Conservation (phyloP, 2,797 vertebrate species). For the Tadarida brasiliensis region DNA sequence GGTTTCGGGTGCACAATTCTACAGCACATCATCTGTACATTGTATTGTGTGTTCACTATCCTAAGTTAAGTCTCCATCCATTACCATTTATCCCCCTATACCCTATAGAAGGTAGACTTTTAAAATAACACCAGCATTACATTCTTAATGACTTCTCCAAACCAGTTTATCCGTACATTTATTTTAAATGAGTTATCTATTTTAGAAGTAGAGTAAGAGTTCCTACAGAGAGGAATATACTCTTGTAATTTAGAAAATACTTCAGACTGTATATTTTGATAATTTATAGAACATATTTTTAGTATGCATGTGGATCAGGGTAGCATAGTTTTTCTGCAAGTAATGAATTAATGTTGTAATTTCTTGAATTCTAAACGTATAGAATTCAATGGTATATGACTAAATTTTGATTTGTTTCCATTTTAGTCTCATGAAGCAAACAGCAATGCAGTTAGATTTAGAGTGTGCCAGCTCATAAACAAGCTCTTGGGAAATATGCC, state of each 20-base stretch:
- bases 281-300: not conserved
- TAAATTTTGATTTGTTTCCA: slow-evolving; percentile 44
- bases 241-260: slow-evolving; percentile 30
- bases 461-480: slow-evolving; percentile 96
- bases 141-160: slow-evolving; percentile 24
- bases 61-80: not conserved
- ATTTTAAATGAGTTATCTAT: slow-evolving; percentile 52
- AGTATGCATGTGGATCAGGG: not conserved
- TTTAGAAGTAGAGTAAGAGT: not conserved
- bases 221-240: not conserved
- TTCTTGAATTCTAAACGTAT: slow-evolving; percentile 19
- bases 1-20: not conserved
- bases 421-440: slow-evolving; percentile 93
- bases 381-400: not conserved
- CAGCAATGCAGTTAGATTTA: slow-evolving; percentile 95
- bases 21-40: not conserved
- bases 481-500: slow-evolving; percentile 96
- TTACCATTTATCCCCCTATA: not conserved
- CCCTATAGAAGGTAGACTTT: slow-evolving; percentile 9
- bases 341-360: not conserved
- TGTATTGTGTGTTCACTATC: not conserved
- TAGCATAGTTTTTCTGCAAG: not conserved
- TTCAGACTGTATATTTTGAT: not conserved
- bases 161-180: slow-evolving; percentile 10
- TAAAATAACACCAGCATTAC: slow-evolving; percentile 6